Percentiles rank a stretch among this genome's conserved stretches.
These are phyloP conservation scores for Lamellibrachia luymesi DNA, from an alignment of 1,140 invertebrate genomes.

Conservation along the genomic window DNA sequence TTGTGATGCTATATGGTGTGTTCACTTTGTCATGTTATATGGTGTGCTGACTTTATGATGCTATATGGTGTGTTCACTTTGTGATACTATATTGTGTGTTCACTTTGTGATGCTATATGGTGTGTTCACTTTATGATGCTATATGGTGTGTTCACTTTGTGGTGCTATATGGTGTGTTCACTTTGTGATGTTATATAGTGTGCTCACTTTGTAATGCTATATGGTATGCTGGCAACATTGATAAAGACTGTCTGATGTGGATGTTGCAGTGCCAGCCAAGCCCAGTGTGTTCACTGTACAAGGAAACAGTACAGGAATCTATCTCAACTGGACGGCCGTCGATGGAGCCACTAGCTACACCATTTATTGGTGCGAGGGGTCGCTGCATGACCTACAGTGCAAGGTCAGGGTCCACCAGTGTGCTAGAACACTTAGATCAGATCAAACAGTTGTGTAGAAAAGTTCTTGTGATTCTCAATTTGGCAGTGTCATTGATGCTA, in stretches of 20 bases:
- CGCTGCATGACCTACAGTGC: not conserved
- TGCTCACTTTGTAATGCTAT: too few species aligned
- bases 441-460: not conserved
- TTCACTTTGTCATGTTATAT: not conserved
- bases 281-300: not conserved
- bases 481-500: not conserved
- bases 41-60: not conserved
- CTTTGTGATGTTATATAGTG: too few species aligned
- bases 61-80: not conserved
- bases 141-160: not conserved
- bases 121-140: not conserved
- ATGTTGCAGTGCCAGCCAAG: not conserved
- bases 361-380: not conserved
- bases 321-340: not conserved
- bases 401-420: not conserved
- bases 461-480: not conserved
- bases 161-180: not conserved
- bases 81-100: too few species aligned
- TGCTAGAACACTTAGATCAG: not conserved
- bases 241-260: not conserved
- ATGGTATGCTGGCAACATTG: too few species aligned
- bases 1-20: too few species aligned
- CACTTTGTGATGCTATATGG: not conserved
- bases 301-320: not conserved
- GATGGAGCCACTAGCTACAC: not conserved